Evolutionary conservation across 2,797 vertebrate species (phyloP).

Genomic region (Clarias pachynema): DNA sequence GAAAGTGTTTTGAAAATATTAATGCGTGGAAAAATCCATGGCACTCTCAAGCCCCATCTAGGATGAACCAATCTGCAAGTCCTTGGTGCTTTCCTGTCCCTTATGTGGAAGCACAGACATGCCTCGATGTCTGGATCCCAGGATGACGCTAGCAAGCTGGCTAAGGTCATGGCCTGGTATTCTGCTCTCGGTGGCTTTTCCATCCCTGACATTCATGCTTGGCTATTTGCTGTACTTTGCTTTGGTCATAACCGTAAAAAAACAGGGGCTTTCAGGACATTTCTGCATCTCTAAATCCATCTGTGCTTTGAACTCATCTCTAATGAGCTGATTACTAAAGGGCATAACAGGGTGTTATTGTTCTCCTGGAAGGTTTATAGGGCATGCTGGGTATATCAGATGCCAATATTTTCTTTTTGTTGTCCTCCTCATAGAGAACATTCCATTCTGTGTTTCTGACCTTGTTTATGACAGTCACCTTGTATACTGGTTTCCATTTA

Average conservation of each 20-base stretch:
- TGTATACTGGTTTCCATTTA: constrained; percentile 8
- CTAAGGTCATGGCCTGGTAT: constrained; percentile 69
- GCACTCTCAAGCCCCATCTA: constrained; percentile 32
- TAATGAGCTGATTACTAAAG: constrained; percentile 11
- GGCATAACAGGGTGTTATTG: background rate
- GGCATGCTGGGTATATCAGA: constrained; percentile 22
- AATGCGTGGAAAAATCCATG: constrained; percentile 26
- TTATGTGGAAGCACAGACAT: constrained; percentile 71
- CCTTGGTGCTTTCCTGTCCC: constrained; percentile 71
- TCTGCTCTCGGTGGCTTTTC: constrained; percentile 62
- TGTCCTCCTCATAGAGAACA: constrained; percentile 6
- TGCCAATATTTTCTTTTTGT: constrained; percentile 13
- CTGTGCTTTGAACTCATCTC: constrained; percentile 41
- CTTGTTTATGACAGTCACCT: constrained; percentile 26
- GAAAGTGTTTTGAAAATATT: constrained; percentile 60
- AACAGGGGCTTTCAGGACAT: constrained; percentile 58
- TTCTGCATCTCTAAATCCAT: constrained; percentile 49
- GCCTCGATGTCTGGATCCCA: constrained; percentile 67
- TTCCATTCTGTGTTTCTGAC: background rate
- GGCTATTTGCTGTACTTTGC: constrained; percentile 48
- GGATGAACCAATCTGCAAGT: constrained; percentile 43
- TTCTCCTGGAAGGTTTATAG: constrained; percentile 13
- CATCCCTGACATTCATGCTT: constrained; percentile 46
- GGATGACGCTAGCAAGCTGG: constrained; percentile 65
- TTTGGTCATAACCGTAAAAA: constrained; percentile 68